Percentiles rank a stretch among this genome's conserved stretches.
Evolutionary conservation across 2,797 vertebrate species (phyloP).

Genomic region (Pantherophis alleghaniensis): DNA sequence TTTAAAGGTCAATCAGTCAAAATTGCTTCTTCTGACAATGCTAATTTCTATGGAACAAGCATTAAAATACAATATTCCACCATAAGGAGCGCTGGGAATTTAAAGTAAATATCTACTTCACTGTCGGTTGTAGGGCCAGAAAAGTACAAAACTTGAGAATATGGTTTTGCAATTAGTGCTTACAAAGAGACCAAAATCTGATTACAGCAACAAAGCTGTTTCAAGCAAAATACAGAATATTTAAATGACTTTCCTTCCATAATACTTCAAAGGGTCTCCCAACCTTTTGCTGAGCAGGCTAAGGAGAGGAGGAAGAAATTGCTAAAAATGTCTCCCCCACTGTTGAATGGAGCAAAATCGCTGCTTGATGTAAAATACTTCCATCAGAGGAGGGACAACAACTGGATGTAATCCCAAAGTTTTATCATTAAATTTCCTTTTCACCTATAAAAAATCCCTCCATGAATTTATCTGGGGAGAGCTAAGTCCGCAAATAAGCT

Average conservation of each 20-base stretch:
- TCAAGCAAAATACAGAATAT: neutral
- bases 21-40: neutral
- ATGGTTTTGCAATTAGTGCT: neutral
- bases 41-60: neutral
- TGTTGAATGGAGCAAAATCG: neutral
- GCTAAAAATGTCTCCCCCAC: neutral
- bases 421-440: neutral
- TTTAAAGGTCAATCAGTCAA: neutral
- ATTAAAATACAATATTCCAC: neutral
- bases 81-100: neutral
- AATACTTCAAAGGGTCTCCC: neutral
- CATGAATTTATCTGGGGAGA: conserved; percentile 1
- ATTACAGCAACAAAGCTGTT: neutral
- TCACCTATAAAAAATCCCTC: neutral
- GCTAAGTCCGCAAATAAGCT: neutral
- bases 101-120: neutral
- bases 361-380: neutral
- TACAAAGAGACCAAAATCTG: neutral
- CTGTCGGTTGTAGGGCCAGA: neutral
- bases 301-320: neutral
- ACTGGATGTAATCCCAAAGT: neutral
- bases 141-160: neutral
- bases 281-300: neutral
- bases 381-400: neutral
- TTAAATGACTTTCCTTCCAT: neutral